Evolutionary conservation across 2,113 vertebrate species (phyloP).

Genomic region (Phylloscopus trochilus): DNA sequence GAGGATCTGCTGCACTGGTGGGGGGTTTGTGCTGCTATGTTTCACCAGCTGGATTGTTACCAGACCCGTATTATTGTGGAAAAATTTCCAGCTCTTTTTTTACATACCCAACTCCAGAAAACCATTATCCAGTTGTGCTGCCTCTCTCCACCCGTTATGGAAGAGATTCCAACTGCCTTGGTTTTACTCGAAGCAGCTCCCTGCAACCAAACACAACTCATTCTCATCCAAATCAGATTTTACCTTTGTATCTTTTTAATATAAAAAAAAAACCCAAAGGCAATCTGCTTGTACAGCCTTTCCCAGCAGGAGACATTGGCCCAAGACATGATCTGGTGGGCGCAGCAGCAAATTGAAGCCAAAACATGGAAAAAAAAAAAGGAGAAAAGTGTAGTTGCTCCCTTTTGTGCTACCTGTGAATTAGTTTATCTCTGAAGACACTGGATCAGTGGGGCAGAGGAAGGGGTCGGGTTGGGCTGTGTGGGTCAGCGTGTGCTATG

Average conservation of each 20-base stretch:
- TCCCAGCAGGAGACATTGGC: neutral
- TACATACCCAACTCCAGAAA: neutral
- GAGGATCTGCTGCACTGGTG: neutral
- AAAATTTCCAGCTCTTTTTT: neutral
- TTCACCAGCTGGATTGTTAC: neutral
- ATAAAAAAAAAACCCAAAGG: neutral
- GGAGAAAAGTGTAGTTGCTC: too few relatives aligned
- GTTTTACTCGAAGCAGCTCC: neutral
- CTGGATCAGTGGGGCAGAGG: neutral
- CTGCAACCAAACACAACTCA: neutral
- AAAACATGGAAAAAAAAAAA: neutral
- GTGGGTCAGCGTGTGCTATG: neutral
- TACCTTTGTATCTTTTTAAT: neutral
- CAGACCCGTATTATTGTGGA: neutral
- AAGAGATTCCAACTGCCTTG: neutral
- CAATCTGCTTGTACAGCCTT: neutral
- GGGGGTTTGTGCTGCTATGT: neutral
- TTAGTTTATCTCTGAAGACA: neutral
- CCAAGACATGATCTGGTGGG: neutral
- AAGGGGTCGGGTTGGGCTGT: rapidly evolving
- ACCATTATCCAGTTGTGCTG: neutral
- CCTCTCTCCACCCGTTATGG: neutral
- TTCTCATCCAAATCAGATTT: neutral
- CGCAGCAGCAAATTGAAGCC: neutral
- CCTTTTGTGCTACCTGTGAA: neutral